These are phyloP conservation scores for Piaya cayana DNA, from an alignment of 2,113 vertebrate genomes.

Conservation along the genomic window DNA sequence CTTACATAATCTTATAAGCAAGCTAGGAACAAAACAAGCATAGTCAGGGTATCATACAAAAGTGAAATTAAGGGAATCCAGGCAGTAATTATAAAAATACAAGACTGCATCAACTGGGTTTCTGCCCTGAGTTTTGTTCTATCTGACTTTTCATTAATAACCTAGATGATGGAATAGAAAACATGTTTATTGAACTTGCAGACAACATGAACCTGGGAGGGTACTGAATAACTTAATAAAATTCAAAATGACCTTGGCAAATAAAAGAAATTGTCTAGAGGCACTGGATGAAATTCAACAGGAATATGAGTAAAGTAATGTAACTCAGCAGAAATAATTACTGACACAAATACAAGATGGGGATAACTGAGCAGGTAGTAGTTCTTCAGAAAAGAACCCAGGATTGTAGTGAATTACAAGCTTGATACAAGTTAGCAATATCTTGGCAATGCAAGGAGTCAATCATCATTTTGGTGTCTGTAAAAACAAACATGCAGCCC, in stretches of 20 bases:
- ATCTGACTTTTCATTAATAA: slow-evolving; percentile 13
- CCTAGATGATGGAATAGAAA: neutral
- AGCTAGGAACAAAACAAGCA: neutral
- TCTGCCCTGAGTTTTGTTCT: slow-evolving; percentile 8
- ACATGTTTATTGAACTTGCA: slow-evolving; percentile 12
- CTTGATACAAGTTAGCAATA: neutral
- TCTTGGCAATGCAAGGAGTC: neutral
- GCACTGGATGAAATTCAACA: neutral
- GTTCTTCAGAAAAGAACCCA: neutral
- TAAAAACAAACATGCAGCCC: neutral
- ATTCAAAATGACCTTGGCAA: neutral
- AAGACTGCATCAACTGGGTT: neutral
- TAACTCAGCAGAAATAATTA: neutral
- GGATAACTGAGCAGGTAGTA: neutral
- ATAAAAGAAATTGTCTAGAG: neutral
- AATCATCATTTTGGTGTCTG: neutral
- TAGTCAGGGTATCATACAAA: neutral
- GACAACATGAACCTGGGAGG: neutral
- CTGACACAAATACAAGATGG: neutral
- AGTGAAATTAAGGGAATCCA: neutral
- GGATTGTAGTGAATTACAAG: neutral
- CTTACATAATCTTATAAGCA: neutral
- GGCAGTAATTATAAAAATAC: neutral
- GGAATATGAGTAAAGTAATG: neutral
- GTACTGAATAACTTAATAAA: neutral